Base-by-base conservation (phyloP, 2,888 invertebrate genomes). In the Apantesis nais region DNA sequence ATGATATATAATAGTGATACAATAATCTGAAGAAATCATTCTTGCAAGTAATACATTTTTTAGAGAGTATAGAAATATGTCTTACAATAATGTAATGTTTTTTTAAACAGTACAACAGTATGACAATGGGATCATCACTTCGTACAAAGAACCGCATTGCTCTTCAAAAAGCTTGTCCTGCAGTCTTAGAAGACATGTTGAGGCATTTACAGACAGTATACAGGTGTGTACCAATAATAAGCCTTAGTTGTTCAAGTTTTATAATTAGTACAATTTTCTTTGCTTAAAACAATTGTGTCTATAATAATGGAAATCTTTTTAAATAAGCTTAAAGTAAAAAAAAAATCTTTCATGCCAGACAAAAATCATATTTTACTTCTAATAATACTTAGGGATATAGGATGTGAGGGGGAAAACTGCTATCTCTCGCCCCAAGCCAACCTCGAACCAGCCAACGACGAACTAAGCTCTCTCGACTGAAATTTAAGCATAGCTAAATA, bases 81-180 rank as follows among this genome's bases (percentile, higher is more conserved):
- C 29, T 41, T 0, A 62, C 14, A 34, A 34, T 31, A 37, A 62
- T 80, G 14, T 37, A 16, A 66, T 58, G 39, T 65, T n/a, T 69
- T 55, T 76, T 71, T 3, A 78, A 34, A 61, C 84, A 95, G 95
- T 95, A 91, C 75, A 93, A 91, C 76, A 94, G 93, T 79, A 95
- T 95, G 95, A 94, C 94, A 67, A 95, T 95, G 95, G 92, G 94
- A 3, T 87, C 93, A 37, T 82, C 83, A 1, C 85, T 93, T 1
- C 88, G 95, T 7, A 77, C 86, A 31, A 92, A 88, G 76, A 94
- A 95, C 77, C 88, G 93, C 12, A 77, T 82, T 31, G 88, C 92
- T 39, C 79, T 95, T 14, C 91, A 92, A 68, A 88, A 89, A 75
- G 92, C 95, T 4, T 92, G 93, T 70, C 89, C 93, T 2, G 93